Evolutionary conservation across 2,888 invertebrate genomes (phyloP).

Genomic region (Halocaridina rubra): DNA sequence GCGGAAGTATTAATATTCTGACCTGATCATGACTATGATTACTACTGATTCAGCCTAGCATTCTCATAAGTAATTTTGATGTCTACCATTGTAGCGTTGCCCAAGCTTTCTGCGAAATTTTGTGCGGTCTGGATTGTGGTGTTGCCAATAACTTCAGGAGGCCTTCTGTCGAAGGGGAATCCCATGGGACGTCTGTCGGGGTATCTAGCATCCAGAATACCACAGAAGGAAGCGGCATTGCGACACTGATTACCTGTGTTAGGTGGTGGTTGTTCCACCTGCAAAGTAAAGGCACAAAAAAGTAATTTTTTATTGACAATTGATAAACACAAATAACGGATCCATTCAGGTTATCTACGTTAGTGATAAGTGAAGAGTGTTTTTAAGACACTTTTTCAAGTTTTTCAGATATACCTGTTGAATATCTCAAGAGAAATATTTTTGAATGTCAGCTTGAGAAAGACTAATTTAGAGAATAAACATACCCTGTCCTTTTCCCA

Average conservation of each 20-base stretch:
- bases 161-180: slow-evolving; percentile 80
- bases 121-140: neutral
- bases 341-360: too few relatives aligned
- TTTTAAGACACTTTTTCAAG: too few relatives aligned
- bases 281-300: too few relatives aligned
- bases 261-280: neutral
- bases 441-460: neutral
- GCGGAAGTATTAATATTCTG: too few relatives aligned
- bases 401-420: too few relatives aligned
- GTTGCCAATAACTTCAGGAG: neutral
- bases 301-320: too few relatives aligned
- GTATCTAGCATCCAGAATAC: slow-evolving; percentile 80
- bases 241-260: neutral
- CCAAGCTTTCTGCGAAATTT: neutral
- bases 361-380: too few relatives aligned
- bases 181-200: slow-evolving; percentile 87
- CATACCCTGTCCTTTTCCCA: neutral
- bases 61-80: slow-evolving; percentile 19
- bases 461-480: neutral
- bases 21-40: neutral
- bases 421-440: too few relatives aligned
- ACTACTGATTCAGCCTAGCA: neutral
- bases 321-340: too few relatives aligned
- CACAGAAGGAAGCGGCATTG: slow-evolving; percentile 76
- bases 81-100: slow-evolving; percentile 23